Percentiles rank a stretch among this genome's conserved stretches.
Conservation (phyloP, 1,140 invertebrate species). For the Trachymyrmex cornetzi region DNA sequence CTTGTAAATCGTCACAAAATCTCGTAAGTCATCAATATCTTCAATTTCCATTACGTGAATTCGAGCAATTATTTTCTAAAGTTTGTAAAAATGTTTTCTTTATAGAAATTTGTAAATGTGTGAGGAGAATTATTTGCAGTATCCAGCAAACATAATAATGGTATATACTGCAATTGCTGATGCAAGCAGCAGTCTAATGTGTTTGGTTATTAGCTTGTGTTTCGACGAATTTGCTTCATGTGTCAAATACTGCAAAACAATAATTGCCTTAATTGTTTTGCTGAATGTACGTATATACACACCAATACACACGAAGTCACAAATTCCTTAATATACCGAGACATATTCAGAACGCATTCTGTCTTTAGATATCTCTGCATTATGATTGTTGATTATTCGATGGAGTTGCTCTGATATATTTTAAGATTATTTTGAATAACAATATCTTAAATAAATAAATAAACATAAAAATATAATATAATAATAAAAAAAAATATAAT, state of each 20-base stretch:
- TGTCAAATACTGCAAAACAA: too few relatives aligned
- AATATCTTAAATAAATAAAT: too few relatives aligned
- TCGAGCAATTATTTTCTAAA: background rate
- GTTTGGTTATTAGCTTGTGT: background rate
- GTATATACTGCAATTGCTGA: background rate
- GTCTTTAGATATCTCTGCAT: too few relatives aligned
- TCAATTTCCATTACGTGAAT: conserved; percentile 56
- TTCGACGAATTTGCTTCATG: background rate
- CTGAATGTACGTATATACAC: background rate
- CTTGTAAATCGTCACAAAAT: conserved; percentile 76
- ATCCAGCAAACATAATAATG: background rate
- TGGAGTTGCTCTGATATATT: too few relatives aligned
- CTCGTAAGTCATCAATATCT: conserved; percentile 76
- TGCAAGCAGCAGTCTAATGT: background rate
- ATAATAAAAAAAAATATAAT: too few relatives aligned
- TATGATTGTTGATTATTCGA: too few relatives aligned
- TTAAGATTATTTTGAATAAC: too few relatives aligned
- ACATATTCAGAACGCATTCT: too few relatives aligned
- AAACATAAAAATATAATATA: too few relatives aligned
- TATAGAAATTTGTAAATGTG: background rate
- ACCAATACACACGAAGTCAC: too few relatives aligned
- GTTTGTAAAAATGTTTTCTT: background rate
- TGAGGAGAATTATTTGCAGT: background rate
- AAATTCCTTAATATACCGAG: too few relatives aligned
- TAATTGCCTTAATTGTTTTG: background rate